Conservation (phyloP, 2,888 invertebrate genomes). For the Gonocerus acuteangulatus region DNA sequence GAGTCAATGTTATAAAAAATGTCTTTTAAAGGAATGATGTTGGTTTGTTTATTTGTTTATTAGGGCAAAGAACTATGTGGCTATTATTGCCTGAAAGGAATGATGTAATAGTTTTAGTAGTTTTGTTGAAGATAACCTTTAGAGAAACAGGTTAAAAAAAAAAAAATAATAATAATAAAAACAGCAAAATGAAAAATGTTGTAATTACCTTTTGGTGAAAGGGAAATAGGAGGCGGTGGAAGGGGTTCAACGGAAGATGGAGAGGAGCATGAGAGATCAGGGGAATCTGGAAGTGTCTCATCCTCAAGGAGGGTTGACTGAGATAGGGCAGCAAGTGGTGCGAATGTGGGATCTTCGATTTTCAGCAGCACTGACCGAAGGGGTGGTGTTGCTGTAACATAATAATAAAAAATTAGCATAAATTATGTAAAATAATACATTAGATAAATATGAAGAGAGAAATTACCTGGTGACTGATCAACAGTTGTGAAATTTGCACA, state of each 20-base stretch:
- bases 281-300: constrained; percentile 68
- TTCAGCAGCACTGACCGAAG: constrained; percentile 52
- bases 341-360: constrained; percentile 67
- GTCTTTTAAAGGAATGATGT: too few relatives aligned
- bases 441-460: too few relatives aligned
- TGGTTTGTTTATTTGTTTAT: too few relatives aligned
- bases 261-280: constrained; percentile 32
- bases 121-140: too few relatives aligned
- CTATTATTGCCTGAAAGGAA: too few relatives aligned
- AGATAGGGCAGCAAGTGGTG: constrained; percentile 58
- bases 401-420: background rate
- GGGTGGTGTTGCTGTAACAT: constrained; percentile 35
- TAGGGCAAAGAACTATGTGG: too few relatives aligned
- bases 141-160: too few relatives aligned
- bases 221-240: constrained; percentile 33
- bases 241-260: constrained; percentile 33
- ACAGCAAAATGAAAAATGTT: too few relatives aligned
- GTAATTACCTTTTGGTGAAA: constrained; percentile 29
- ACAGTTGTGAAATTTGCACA: constrained; percentile 26
- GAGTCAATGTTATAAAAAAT: too few relatives aligned
- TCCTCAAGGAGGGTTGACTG: constrained; percentile 66
- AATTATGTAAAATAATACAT: too few relatives aligned
- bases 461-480: constrained; percentile 34
- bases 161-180: too few relatives aligned
- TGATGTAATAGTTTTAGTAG: too few relatives aligned